Percentiles rank a stretch among this genome's conserved stretches.
Conservation (phyloP, 2,797 vertebrate species). For the Hapalemur alaotrensis region DNA sequence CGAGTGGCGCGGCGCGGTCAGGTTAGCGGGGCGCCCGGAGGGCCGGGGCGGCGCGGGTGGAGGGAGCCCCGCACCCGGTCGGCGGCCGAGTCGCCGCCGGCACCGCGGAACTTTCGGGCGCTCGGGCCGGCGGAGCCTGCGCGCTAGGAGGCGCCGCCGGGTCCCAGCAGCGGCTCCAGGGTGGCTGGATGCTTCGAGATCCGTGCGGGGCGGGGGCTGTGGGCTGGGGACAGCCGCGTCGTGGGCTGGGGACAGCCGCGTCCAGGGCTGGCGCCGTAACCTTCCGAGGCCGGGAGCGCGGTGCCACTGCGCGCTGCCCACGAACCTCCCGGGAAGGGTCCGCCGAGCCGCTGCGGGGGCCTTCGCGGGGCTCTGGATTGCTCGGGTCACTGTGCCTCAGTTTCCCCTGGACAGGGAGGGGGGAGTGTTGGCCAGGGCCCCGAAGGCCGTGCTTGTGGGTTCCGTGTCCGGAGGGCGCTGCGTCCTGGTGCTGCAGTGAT, state of each 20-base stretch:
- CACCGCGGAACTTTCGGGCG: slow-evolving; percentile 63
- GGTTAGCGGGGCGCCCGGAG: slow-evolving; percentile 45
- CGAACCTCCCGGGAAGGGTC: background rate
- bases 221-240: background rate
- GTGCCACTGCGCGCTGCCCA: background rate
- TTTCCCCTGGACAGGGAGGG: background rate
- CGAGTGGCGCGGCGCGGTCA: slow-evolving; percentile 50
- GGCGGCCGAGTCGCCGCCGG: background rate
- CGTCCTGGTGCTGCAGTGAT: slow-evolving; percentile 42
- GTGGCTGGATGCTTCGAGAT: background rate
- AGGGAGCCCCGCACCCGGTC: background rate
- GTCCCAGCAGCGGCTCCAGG: background rate
- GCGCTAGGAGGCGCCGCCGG: background rate
- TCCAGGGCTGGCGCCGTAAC: background rate
- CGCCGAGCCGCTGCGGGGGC: background rate
- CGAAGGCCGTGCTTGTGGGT: background rate
- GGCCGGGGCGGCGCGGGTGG: background rate
- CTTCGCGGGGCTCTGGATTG: background rate
- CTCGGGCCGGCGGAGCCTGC: background rate
- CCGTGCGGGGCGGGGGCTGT: background rate
- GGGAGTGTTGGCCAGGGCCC: no score
- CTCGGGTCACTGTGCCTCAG: slow-evolving; percentile 16
- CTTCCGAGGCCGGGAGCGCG: background rate
- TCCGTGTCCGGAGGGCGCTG: background rate
- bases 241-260: background rate